Evolutionary conservation across 2,113 vertebrate species (phyloP), one percentile per base, ranked within the genome.

Genomic region (Mormyrus iriodes): DNA sequence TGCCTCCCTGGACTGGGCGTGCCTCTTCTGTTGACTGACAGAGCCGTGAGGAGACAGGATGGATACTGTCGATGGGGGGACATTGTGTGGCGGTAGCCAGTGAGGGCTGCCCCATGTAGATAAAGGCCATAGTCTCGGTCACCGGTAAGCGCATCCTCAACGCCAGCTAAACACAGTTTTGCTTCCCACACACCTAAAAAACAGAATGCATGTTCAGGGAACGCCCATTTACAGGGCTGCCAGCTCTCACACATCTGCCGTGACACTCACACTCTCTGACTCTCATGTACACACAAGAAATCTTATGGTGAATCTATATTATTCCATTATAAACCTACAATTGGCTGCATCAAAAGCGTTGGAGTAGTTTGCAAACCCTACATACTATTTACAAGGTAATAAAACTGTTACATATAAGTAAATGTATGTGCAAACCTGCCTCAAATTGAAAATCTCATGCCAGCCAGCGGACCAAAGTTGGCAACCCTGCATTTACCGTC

Each of bases 21-120:
- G 79, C 84, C 24, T 86, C 53, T 65, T 51, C 46, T 86, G 84
- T 42, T 84, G 69, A 86, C 86, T 84, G 19, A 69, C 73, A 86
- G 24, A 13, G 44, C 21, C 51, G 73, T 53, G 31, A 76, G 24
- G 49, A 55, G 49, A n/a, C 12, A 76, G 51, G 51, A 87, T 17
- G 24, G 13, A 49, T 49, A 31, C 15, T 8, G 48, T 31, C 46
- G 44, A 53, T 12, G 19, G 8, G 24, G 48, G n/a, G 82, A 69
- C 19, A 9, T 4, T 31, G 17, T 21, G 15, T 4, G 83, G 4
- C 15, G 5, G 42, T 15, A 35, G 39, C n/a, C 44, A 51, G 19
- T 35, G 15, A 82, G 17, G n/a, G 49, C 7, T 84, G 31, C 79
- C 4, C 42, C 35, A 83, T 21, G 4, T 17, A 21, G 9, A 46